Conservation (phyloP, 2,113 vertebrate genomes). For the Seriola aureovittata region DNA sequence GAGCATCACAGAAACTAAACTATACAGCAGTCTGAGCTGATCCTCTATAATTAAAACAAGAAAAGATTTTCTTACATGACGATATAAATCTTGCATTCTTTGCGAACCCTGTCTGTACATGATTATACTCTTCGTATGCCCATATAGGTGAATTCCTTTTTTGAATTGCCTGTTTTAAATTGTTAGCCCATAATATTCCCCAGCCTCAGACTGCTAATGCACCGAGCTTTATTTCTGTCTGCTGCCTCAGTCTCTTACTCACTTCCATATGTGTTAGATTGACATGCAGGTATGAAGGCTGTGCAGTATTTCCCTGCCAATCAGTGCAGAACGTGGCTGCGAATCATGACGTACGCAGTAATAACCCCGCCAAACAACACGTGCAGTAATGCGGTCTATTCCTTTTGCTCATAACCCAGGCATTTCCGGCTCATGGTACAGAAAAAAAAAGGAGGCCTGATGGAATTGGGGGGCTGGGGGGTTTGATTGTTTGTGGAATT, state of each 20-base stretch:
- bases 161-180: conserved; percentile 14
- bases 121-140: conserved; percentile 4
- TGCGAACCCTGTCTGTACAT: neutral
- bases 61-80: neutral
- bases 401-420: conserved; percentile 59
- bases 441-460: conserved; percentile 15
- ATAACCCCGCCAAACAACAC: conserved; percentile 34
- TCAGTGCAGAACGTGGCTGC: conserved; percentile 42
- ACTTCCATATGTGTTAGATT: conserved; percentile 64
- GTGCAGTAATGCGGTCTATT: conserved; percentile 55
- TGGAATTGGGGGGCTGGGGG: conserved; percentile 26
- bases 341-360: conserved; percentile 32
- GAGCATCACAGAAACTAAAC: neutral
- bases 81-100: neutral
- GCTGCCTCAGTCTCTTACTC: conserved; percentile 46
- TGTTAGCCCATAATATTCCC: conserved; percentile 21
- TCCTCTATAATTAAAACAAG: conserved; percentile 3
- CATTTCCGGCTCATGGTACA: conserved; percentile 65
- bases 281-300: conserved; percentile 34
- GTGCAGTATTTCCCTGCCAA: conserved; percentile 32
- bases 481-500: conserved; percentile 47
- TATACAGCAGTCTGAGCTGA: neutral
- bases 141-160: conserved; percentile 14
- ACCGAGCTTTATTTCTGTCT: conserved; percentile 41
- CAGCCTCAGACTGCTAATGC: conserved; percentile 39